Conservation (phyloP, 2,888 invertebrate genomes). For the Himalopsyche kuldschensis region DNA sequence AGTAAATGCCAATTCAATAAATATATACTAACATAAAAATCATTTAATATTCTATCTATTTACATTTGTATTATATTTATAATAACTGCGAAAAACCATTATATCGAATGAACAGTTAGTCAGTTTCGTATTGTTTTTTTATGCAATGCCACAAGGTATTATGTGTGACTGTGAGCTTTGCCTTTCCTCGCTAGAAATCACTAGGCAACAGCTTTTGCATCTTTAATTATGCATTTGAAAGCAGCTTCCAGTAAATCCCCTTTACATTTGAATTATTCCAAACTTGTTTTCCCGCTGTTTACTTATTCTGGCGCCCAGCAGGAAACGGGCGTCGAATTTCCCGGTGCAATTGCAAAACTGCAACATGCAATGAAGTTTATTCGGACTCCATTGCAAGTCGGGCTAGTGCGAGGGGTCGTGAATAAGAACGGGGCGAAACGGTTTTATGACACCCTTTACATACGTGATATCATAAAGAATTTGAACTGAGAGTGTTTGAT, state of each 20-base stretch:
- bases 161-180: not conserved
- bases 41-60: too few relatives aligned
- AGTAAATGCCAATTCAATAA: too few relatives aligned
- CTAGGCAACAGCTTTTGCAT: not conserved
- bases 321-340: not conserved
- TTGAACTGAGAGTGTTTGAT: too few relatives aligned
- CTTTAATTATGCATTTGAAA: not conserved
- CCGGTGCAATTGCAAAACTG: not conserved
- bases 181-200: not conserved
- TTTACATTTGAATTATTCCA: not conserved
- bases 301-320: not conserved
- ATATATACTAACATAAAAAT: too few relatives aligned
- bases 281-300: not conserved
- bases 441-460: not conserved
- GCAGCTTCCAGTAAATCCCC: not conserved
- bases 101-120: too few relatives aligned
- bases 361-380: not conserved
- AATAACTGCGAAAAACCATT: too few relatives aligned
- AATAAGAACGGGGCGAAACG: not conserved
- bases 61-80: too few relatives aligned
- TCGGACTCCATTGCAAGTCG: not conserved
- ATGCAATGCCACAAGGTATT: not conserved
- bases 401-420: not conserved
- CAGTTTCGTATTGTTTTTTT: too few relatives aligned
- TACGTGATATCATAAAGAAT: not conserved